Conservation (phyloP, 1,140 invertebrate genomes). For the Pachyrhynchus sulphureomaculatus region DNA sequence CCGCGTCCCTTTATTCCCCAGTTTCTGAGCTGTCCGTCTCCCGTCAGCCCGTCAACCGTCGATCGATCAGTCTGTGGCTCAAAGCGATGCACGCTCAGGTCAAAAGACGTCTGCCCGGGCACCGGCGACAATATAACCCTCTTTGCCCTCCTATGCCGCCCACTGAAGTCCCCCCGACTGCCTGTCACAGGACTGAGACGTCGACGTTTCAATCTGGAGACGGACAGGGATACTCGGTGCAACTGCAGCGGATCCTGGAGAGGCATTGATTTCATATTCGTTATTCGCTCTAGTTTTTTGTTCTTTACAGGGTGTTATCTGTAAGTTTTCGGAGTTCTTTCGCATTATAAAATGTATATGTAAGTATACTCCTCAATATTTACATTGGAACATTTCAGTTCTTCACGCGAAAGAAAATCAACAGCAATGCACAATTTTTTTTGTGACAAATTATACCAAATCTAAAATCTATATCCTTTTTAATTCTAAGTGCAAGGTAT, state of each 20-base stretch:
- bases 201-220: conserved; percentile 23
- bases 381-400: no score
- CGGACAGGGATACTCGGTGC: conserved; percentile 5
- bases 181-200: conserved; percentile 30
- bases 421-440: no score
- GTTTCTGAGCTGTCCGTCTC: conserved; percentile 51
- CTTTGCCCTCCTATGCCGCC: not conserved
- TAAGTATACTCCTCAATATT: no score
- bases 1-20: conserved; percentile 22
- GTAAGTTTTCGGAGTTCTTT: not conserved
- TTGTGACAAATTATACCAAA: no score
- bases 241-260: conserved; percentile 13
- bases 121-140: conserved; percentile 37
- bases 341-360: no score
- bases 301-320: not conserved
- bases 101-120: conserved; percentile 54
- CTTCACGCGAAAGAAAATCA: no score
- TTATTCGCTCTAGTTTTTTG: conserved; percentile 9
- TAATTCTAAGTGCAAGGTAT: no score
- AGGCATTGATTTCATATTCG: conserved; percentile 22
- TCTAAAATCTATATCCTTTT: no score
- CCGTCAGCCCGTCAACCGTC: conserved; percentile 50
- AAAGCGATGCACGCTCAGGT: conserved; percentile 52
- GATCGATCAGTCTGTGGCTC: conserved; percentile 53
- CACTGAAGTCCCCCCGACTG: conserved; percentile 4